phyloP scores from a whole-genome alignment of 2,113 vertebrate genomes.

The Tetrax tetrax region DNA sequence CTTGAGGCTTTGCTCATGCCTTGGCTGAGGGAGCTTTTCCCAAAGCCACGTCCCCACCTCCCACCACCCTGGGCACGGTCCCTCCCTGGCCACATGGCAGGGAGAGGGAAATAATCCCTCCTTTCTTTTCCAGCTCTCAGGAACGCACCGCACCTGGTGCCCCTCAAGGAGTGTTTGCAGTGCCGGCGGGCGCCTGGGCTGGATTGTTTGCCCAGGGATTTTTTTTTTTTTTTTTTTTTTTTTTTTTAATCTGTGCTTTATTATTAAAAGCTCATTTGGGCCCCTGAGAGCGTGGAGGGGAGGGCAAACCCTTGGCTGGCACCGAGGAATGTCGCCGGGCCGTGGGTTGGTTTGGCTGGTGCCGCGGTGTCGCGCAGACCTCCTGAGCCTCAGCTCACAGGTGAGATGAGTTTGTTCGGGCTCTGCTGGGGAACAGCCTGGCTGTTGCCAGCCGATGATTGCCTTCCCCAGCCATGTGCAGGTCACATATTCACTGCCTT shows the following conservation, averaged over 20 bases:
- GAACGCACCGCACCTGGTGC: constrained; percentile 43
- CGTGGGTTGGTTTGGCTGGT: not conserved
- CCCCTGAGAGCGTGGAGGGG: not conserved
- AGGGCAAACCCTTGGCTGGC: not conserved
- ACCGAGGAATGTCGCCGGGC: not conserved
- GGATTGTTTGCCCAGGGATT: constrained; percentile 30
- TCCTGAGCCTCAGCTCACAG: not conserved
- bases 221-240: not conserved
- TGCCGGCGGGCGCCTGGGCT: not conserved
- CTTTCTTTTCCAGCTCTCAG: not conserved
- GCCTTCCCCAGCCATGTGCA: not conserved
- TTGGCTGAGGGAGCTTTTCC: not conserved
- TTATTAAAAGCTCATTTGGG: constrained; percentile 24
- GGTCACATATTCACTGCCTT: not conserved
- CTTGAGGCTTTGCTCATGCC: not conserved
- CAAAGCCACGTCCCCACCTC: not conserved
- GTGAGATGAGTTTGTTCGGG: not conserved
- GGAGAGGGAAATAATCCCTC: not conserved
- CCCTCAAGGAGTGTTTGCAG: constrained; percentile 28
- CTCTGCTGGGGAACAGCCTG: not conserved
- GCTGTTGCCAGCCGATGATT: not conserved
- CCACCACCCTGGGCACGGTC: not conserved
- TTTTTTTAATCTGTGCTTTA: not conserved
- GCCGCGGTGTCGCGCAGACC: accelerated
- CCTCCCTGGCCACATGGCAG: not conserved